These are phyloP conservation scores for Phoenoteleia sp. DNA, from an alignment of 2,888 invertebrate genomes.

Conservation along the genomic window DNA sequence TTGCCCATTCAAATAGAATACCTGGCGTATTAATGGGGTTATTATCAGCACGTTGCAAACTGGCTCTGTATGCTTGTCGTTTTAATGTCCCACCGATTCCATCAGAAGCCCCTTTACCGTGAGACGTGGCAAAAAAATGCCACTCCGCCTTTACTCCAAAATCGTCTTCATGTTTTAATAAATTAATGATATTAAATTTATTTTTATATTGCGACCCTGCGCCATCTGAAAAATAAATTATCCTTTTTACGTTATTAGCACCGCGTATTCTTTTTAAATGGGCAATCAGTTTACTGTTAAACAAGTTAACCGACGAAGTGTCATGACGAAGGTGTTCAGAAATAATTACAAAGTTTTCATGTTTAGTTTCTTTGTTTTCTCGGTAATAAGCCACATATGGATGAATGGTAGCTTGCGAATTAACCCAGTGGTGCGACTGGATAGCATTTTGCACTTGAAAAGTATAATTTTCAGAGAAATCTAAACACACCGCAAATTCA, in stretches of 20 bases:
- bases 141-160: no score
- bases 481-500: constrained; percentile 20
- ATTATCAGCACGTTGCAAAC: neutral
- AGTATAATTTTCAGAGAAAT: constrained; percentile 27
- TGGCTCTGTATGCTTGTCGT: neutral
- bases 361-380: neutral
- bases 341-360: neutral
- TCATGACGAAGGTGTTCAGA: neutral
- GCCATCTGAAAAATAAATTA: no score
- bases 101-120: no score
- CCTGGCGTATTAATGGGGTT: neutral
- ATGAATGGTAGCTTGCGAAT: constrained; percentile 4
- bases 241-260: no score
- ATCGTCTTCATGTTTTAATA: no score
- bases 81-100: no score
- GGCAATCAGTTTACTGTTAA: no score
- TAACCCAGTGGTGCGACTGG: constrained; percentile 23
- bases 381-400: constrained; percentile 1
- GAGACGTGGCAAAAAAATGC: no score
- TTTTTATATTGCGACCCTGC: no score
- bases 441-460: constrained; percentile 14
- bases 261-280: no score
- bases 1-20: neutral
- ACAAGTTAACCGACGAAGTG: no score
- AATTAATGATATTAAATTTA: no score